Evolutionary conservation across 2,797 vertebrate genomes (phyloP).

Genomic region (Sebastes nivosus): DNA sequence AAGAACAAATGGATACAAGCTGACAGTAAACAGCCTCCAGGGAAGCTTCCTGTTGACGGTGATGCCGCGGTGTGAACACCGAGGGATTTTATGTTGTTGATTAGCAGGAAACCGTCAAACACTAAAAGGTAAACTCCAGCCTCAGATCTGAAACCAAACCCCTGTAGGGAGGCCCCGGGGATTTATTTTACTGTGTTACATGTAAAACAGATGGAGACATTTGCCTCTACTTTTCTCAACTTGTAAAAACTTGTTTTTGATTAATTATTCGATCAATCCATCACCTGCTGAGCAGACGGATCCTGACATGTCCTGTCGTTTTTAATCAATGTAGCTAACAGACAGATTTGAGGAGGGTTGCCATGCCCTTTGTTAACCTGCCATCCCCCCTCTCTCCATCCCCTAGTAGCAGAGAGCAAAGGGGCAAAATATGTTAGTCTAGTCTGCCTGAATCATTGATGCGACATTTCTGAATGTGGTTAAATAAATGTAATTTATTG

Average conservation of each 20-base stretch:
- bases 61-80: background rate
- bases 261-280: too few species aligned
- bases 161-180: background rate
- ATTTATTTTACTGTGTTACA: too few species aligned
- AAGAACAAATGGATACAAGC: background rate
- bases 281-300: too few species aligned
- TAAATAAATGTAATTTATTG: accelerated
- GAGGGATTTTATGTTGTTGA: background rate
- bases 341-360: background rate
- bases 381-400: background rate
- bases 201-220: too few species aligned
- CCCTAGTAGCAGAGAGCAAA: background rate
- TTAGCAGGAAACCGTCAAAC: background rate
- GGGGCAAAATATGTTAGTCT: background rate
- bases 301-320: background rate
- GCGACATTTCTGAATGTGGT: accelerated
- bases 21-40: conserved; percentile 29
- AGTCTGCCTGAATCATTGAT: accelerated
- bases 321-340: background rate
- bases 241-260: too few species aligned
- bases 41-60: background rate
- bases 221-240: background rate
- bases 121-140: background rate
- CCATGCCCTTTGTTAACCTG: too few species aligned
- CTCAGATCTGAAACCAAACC: background rate